Base-by-base conservation (phyloP, 2,888 invertebrate genomes). In the Ornithoptera priamus region DNA sequence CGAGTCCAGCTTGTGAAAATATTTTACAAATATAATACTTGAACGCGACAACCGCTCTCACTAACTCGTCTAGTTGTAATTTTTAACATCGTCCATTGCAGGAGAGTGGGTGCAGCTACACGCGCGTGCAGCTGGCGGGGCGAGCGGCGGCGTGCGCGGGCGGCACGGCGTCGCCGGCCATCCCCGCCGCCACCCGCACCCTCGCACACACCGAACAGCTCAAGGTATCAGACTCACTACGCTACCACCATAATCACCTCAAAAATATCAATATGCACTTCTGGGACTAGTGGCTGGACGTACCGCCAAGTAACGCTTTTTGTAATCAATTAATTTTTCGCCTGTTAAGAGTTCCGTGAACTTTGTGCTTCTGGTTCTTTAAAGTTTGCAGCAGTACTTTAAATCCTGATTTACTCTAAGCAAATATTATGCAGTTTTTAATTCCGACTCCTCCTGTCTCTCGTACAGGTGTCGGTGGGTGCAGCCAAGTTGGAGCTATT, bases 71-170 rank as follows among this genome's bases (percentile, higher is more conserved):
- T 5, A 30, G 3, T 30, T 30, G 30, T 3, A 30, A 30, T 50
- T 50, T 18, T 2, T 18, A 18, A 18, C 50, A 18, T 18, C 8
- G 7, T 7, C 18, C n/a, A 15, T 53, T 17, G 42, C 62, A 62
- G 62, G 62, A 62, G 20, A 39, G 46, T 7, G 42, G 42, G 1
- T 22, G 15, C 17, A 42, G 58, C 39, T 65, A 58, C 62, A 36
- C 59, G 62, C 67, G 42, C 65, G 68, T 65, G 69, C 69, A 69
- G 69, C n/a, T 62, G 46, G 65, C 53, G 61, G 69, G 69, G 30
- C 69, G 69, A n/a, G 70, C 75, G 75, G 75, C 75, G 42, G 65
- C 69, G 56, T 67, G 59, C 65, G 65, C 59, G 64, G 64, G 69
- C 57, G 59, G 65, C 24, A 69, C 75, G 74, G 75, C 75, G 58